These are phyloP conservation scores for Heptranchias perlo DNA, from an alignment of 2,113 vertebrate genomes.

Conservation along the genomic window DNA sequence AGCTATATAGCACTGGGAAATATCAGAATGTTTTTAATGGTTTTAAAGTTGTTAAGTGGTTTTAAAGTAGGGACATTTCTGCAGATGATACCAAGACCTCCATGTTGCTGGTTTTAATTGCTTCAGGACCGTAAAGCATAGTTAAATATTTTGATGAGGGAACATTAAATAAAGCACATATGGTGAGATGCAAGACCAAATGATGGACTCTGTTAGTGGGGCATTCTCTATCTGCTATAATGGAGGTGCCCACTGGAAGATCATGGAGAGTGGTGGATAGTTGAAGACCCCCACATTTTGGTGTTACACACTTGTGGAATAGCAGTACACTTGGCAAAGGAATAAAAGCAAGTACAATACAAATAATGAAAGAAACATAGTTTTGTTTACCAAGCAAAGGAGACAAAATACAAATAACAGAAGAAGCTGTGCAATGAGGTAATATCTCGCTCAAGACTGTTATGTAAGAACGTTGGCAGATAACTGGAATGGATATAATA, in stretches of 20 bases:
- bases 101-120: not conserved
- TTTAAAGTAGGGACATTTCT: conserved; percentile 26
- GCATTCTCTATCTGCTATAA: not conserved
- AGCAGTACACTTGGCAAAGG: not conserved
- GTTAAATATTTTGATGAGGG: not conserved
- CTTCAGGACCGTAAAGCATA: not conserved
- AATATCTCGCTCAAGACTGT: not conserved
- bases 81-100: not conserved
- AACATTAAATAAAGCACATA: not conserved
- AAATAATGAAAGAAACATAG: not conserved
- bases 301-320: not conserved
- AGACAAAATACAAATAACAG: not conserved
- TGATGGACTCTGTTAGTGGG: not conserved
- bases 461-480: too few species aligned
- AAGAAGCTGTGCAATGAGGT: not conserved
- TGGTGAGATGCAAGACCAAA: not conserved
- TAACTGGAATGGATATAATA: too few species aligned
- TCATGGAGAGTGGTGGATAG: not conserved
- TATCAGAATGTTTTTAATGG: not conserved
- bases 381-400: not conserved
- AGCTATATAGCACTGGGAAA: not conserved
- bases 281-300: not conserved
- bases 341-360: not conserved
- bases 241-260: not conserved
- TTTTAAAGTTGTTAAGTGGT: conserved; percentile 24